These are phyloP conservation scores for Thecocarcelia acutangulata DNA, from an alignment of 2,888 invertebrate genomes.

Conservation along the genomic window DNA sequence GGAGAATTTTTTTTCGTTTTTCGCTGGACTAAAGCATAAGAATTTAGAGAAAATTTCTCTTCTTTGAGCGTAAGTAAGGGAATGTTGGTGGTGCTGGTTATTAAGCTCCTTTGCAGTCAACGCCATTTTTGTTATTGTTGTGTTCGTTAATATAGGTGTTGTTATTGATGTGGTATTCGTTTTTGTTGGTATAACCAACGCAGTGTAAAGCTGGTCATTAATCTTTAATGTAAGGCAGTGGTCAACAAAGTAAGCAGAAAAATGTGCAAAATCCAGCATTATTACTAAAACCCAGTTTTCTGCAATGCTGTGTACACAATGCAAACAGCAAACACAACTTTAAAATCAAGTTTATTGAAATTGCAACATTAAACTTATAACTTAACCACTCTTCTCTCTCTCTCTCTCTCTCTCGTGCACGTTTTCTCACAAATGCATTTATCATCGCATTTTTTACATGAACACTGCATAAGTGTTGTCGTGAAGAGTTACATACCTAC, in stretches of 20 bases:
- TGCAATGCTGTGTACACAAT: conserved; percentile 7
- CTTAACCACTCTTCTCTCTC: conserved; percentile 19
- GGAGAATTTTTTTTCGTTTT: no score
- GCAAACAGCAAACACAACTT: conserved; percentile 29
- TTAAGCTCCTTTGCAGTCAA: conserved; percentile 25
- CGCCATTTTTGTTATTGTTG: conserved; percentile 35
- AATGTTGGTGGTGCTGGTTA: background rate
- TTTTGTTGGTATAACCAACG: conserved; percentile 39
- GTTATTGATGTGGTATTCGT: conserved; percentile 23
- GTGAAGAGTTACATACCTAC: background rate
- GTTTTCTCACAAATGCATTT: conserved; percentile 6
- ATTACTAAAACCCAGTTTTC: background rate
- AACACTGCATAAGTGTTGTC: background rate
- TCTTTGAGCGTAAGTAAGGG: no score
- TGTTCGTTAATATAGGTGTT: conserved; percentile 9
- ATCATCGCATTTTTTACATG: background rate
- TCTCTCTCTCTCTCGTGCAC: background rate
- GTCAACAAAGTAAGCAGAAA: conserved; percentile 68
- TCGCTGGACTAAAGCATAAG: no score
- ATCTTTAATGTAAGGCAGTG: conserved; percentile 68
- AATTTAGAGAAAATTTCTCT: no score
- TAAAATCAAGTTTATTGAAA: conserved; percentile 57
- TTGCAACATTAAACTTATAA: conserved; percentile 43
- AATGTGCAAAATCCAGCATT: conserved; percentile 36
- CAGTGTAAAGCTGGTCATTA: conserved; percentile 65